Base-by-base conservation (phyloP, 1,140 invertebrate species). In the Vollenhovia emeryi region DNA sequence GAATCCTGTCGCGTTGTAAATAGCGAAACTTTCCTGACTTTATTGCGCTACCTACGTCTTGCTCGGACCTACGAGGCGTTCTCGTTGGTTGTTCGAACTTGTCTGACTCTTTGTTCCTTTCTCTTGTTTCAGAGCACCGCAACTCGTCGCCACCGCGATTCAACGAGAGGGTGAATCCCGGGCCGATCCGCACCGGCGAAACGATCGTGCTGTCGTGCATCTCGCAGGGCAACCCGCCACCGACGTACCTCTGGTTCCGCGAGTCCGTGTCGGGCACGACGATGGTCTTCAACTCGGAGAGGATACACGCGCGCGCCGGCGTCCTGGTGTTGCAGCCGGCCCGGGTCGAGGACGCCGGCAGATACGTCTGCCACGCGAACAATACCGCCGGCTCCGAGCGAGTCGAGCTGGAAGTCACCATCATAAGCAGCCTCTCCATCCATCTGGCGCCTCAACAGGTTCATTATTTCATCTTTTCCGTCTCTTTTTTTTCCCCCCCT, bases 281-380 rank as follows among this genome's bases (percentile, higher is more conserved):
- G 82, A 92, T 91, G 78, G 92, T 95, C 84, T 91, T 91, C 88
- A 95, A 94, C 90, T 94, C 94, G 24, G 94, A 95, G 78, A 91
- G 94, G 84, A 91, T 94, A 45, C 94, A 95, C 88, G 90, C 96
- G 94, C 91, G 96, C 95, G 94, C 96, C 93, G 89, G 96, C 95
- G 84, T 97, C 95, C 45, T 97, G 96, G 84, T 97, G 95, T 93
- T 96, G 91, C 89, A 95, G 87, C 93, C 94, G 88, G 96, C 97
- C 36, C 95, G 97, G 76, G 94, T 97, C 74, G 97, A 98, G 91
- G 98, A 98, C 92, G 96, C 96, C 68, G 98, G 97, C 60, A 96
- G 97, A 90, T 98, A 98, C 94, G 96, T 98, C 74, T 98, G 98
- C 93, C 97, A 97, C 95, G 97, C 98, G 30, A 98, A 98, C 95